These are phyloP conservation scores for Protobothrops mucrosquamatus DNA, from an alignment of 2,113 vertebrate genomes.

Conservation along the genomic window DNA sequence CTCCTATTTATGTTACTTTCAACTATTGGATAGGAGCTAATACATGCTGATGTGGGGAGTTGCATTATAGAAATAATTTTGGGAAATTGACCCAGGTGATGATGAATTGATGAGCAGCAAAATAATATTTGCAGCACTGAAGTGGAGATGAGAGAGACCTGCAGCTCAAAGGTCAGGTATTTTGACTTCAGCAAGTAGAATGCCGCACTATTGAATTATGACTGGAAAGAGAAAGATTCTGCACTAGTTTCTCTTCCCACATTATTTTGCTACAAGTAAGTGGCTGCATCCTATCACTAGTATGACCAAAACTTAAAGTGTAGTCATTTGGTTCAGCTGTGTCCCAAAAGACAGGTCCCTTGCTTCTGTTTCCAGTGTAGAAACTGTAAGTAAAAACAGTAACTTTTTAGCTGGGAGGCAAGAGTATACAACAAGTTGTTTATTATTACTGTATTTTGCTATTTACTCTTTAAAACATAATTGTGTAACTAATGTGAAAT, in stretches of 20 bases:
- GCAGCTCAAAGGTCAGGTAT: conserved; percentile 23
- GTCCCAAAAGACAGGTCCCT: conserved; percentile 63
- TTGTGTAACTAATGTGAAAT: not conserved
- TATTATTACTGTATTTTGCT: not conserved
- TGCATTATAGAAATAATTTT: not conserved
- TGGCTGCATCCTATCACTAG: conserved; percentile 34
- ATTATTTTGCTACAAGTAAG: conserved; percentile 7
- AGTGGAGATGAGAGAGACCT: conserved; percentile 15
- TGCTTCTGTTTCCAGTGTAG: conserved; percentile 66
- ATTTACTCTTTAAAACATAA: not conserved
- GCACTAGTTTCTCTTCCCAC: conserved; percentile 54
- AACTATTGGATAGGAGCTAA: too few species aligned
- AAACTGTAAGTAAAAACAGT: conserved; percentile 57
- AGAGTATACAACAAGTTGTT: accelerated
- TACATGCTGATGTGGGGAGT: not conserved
- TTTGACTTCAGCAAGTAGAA: conserved; percentile 58
- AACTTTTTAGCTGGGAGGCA: not conserved
- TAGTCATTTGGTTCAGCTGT: conserved; percentile 49
- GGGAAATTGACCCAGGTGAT: not conserved
- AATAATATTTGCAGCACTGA: not conserved
- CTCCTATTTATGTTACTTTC: not conserved
- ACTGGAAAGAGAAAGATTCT: conserved; percentile 62
- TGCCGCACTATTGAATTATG: conserved; percentile 74
- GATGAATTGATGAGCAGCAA: not conserved
- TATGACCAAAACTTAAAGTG: conserved; percentile 65